Evolutionary conservation across 1,140 invertebrate species (phyloP).

Genomic region (Pseudobourletiella spinata): DNA sequence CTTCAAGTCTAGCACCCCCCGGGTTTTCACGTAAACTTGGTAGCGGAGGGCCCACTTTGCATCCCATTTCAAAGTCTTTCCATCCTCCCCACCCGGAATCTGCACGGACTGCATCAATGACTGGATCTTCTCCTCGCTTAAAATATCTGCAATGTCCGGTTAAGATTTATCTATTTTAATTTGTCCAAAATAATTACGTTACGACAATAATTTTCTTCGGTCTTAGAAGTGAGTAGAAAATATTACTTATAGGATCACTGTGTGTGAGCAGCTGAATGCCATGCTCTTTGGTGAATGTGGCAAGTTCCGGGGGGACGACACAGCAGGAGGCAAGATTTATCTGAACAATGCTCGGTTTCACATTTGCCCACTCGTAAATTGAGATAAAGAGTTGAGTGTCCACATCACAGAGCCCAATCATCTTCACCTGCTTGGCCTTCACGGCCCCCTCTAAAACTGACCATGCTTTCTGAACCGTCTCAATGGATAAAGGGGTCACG

Average conservation of each 20-base stretch:
- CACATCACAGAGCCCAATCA: conserved; percentile 82
- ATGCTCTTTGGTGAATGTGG: conserved; percentile 78
- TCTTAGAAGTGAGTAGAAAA: no score
- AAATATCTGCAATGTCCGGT: conserved; percentile 56
- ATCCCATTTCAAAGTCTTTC: conserved; percentile 26
- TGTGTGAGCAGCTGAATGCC: conserved; percentile 91
- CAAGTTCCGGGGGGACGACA: conserved; percentile 81
- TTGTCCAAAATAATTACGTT: no score
- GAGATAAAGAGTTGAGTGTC: conserved; percentile 65
- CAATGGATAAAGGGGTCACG: conserved; percentile 45
- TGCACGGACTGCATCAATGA: conserved; percentile 9
- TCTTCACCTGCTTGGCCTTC: conserved; percentile 53
- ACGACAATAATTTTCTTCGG: no score
- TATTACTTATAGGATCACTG: conserved; percentile 81
- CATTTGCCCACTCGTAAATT: conserved; percentile 63
- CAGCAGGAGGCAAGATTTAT: conserved; percentile 93
- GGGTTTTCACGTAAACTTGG: conserved; percentile 77
- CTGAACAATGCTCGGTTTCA: conserved; percentile 86
- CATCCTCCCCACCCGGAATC: neutral
- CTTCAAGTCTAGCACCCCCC: conserved; percentile 78
- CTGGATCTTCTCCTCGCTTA: conserved; percentile 42
- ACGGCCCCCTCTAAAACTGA: conserved; percentile 59
- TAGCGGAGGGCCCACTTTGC: conserved; percentile 68
- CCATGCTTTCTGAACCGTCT: conserved; percentile 63
- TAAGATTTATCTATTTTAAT: no score